Conservation (phyloP, 2,113 vertebrate genomes). For the Machaerirhynchus nigripectus region DNA sequence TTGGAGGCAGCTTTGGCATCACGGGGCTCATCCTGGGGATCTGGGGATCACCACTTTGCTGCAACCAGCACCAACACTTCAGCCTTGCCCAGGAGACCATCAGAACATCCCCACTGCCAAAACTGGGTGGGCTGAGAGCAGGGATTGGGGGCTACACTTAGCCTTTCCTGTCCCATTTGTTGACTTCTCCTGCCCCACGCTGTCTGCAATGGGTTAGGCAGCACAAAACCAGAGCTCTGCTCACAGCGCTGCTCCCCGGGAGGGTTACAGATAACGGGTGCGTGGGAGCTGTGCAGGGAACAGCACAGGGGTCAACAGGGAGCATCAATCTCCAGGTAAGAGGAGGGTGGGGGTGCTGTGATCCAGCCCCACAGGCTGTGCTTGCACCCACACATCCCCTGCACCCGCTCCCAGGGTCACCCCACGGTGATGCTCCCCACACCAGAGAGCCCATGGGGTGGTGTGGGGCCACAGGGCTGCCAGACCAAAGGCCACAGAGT, state of each 20-base stretch:
- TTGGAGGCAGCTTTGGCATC: not conserved
- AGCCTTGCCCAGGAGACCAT: not conserved
- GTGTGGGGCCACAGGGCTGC: not conserved
- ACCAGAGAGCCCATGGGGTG: fast-evolving
- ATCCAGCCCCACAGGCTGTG: not conserved
- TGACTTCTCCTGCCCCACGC: not conserved
- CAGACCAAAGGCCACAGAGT: not conserved
- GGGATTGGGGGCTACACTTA: not conserved
- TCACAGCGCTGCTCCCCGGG: fast-evolving
- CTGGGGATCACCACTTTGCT: not conserved
- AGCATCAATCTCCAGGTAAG: not conserved
- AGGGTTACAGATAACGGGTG: not conserved
- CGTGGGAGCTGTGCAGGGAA: not conserved
- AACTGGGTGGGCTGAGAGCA: not conserved
- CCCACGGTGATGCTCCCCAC: fast-evolving
- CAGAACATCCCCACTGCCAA: not conserved
- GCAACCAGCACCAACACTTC: not conserved
- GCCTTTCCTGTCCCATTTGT: not conserved
- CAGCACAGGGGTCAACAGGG: not conserved
- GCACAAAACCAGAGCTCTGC: not conserved
- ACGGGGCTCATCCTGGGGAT: not conserved
- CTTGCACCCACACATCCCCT: not conserved
- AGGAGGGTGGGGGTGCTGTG: not conserved
- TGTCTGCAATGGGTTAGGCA: not conserved
- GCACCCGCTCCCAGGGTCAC: fast-evolving